A percentile compares a stretch with the other conserved stretches of the same genome.
Evolutionary conservation across 2,888 invertebrate species (phyloP).

Genomic region (Apamea crenata): DNA sequence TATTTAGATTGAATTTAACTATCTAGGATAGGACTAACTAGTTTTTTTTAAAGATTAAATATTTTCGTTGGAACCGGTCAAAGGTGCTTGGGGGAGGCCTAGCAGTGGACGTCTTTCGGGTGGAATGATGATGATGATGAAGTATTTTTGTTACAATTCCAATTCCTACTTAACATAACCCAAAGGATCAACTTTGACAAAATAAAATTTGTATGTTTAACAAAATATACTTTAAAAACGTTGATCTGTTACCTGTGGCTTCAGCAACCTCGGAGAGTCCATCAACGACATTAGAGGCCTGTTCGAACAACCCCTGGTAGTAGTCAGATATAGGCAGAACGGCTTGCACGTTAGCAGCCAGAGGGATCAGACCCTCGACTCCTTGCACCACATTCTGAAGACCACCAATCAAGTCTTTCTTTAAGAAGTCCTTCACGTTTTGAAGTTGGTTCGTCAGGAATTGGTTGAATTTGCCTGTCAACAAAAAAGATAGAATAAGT

Average conservation of each 20-base stretch:
- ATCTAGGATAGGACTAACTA: background rate
- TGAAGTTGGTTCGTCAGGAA: conserved; percentile 79
- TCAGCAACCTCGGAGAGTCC: conserved; percentile 90
- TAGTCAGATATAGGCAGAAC: conserved; percentile 80
- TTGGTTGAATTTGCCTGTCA: conserved; percentile 82
- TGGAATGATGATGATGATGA: background rate
- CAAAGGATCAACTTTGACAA: background rate
- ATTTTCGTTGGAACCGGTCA: background rate
- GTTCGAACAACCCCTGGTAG: conserved; percentile 82
- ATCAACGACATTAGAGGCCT: conserved; percentile 79
- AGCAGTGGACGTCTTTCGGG: background rate
- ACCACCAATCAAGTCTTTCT: conserved; percentile 84
- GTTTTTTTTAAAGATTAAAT: background rate
- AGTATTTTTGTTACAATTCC: background rate
- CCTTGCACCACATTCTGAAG: conserved; percentile 78
- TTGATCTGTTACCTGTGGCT: conserved; percentile 86
- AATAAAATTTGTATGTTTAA: background rate
- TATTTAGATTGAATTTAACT: background rate
- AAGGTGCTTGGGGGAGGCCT: background rate
- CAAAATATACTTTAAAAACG: background rate
- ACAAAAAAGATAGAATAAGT: conserved; percentile 2
- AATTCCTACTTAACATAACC: background rate
- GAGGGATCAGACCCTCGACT: conserved; percentile 80
- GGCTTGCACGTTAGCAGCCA: conserved; percentile 71
- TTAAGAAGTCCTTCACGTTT: conserved; percentile 82